Percentiles rank a stretch among this genome's conserved stretches.
Conservation (phyloP, 2,888 invertebrate genomes). For the Drosophila engyochracea region DNA sequence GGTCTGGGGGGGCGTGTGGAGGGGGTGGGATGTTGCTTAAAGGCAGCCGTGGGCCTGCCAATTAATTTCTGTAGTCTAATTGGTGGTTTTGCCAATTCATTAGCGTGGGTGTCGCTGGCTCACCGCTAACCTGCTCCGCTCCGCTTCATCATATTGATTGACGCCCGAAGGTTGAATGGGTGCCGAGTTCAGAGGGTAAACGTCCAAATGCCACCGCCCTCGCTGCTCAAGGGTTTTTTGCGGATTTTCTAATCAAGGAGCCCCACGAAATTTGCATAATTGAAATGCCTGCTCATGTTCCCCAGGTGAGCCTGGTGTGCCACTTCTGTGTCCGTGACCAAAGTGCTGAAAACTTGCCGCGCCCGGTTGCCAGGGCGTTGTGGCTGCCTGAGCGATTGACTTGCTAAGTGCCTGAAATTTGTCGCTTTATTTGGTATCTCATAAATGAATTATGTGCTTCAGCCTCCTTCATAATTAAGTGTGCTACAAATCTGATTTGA, state of each 20-base stretch:
- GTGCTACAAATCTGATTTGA: conserved; percentile 73
- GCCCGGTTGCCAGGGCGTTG: neutral
- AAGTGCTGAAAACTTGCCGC: conserved; percentile 48
- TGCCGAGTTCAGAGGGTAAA: neutral
- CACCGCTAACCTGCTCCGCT: conserved; percentile 1
- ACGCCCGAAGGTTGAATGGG: conserved; percentile 46
- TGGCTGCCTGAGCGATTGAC: conserved; percentile 62
- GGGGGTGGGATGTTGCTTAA: neutral
- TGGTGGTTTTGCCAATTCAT: conserved; percentile 76
- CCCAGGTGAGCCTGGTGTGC: conserved; percentile 46
- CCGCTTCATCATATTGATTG: conserved; percentile 66
- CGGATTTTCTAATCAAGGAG: conserved; percentile 78
- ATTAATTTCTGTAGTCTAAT: conserved; percentile 76
- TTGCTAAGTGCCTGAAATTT: conserved; percentile 75
- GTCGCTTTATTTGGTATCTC: conserved; percentile 76
- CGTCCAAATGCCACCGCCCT: neutral
- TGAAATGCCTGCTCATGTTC: conserved; percentile 71
- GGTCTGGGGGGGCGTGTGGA: neutral
- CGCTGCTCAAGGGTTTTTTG: conserved; percentile 59
- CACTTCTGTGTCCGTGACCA: conserved; percentile 50
- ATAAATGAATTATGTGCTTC: conserved; percentile 74
- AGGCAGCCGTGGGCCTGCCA: conserved; percentile 53
- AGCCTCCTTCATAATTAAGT: conserved; percentile 64
- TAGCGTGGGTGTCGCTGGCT: conserved; percentile 49
- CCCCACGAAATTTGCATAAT: conserved; percentile 75